These are phyloP conservation scores for Propithecus deckenii DNA, from an alignment of 2,797 vertebrate species.

Conservation along the genomic window DNA sequence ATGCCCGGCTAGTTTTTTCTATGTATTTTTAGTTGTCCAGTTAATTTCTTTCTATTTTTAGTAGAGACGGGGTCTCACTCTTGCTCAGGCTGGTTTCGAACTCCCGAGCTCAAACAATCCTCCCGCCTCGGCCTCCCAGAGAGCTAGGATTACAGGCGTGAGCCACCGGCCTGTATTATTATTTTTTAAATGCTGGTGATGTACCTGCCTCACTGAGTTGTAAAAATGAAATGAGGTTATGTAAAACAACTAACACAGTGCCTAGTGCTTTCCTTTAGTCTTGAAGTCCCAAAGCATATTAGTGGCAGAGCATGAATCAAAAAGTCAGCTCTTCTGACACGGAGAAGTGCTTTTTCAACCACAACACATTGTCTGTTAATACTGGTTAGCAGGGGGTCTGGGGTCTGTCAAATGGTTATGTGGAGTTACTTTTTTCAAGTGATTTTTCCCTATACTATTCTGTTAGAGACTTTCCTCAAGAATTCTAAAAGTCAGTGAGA, in stretches of 20 bases:
- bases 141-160: too few species aligned
- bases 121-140: too few species aligned
- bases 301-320: neutral
- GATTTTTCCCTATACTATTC: neutral
- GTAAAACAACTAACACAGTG: neutral
- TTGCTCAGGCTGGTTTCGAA: too few species aligned
- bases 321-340: neutral
- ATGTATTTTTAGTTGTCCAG: too few species aligned
- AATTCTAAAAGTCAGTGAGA: neutral
- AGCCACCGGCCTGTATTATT: neutral
- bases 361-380: neutral
- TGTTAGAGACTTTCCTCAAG: neutral
- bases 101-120: too few species aligned
- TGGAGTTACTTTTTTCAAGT: neutral
- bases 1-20: too few species aligned
- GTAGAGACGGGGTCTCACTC: too few species aligned
- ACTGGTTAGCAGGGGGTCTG: neutral
- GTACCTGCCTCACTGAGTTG: neutral
- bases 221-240: neutral
- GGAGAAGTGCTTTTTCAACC: neutral
- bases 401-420: neutral
- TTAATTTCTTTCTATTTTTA: too few species aligned
- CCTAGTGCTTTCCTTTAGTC: neutral
- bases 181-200: neutral
- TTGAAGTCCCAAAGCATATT: neutral